Conservation (phyloP, 2,888 invertebrate species). For the Melangyna quadrimaculata region DNA sequence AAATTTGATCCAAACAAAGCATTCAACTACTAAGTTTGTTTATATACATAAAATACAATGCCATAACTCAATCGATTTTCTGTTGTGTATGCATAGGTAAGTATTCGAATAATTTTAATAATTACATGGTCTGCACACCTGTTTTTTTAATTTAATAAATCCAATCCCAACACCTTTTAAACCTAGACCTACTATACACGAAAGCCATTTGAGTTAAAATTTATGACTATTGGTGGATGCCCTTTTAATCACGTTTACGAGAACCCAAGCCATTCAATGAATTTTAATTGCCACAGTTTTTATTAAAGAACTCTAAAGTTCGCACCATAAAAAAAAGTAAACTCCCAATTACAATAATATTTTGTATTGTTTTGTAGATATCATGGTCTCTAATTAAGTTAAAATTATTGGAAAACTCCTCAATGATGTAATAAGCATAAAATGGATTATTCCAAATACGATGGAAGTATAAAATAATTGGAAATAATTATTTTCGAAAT, state of each 20-base stretch:
- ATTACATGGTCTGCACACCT: conserved; percentile 29
- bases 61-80: background rate
- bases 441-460: background rate
- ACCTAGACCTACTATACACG: background rate
- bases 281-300: conserved; percentile 43
- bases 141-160: conserved; percentile 19
- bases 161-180: background rate
- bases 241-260: conserved; percentile 44
- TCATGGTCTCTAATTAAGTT: background rate
- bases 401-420: background rate
- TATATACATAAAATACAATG: background rate
- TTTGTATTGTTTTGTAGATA: background rate
- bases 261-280: conserved; percentile 35
- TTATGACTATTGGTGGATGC: conserved; percentile 23
- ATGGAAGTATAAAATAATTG: background rate
- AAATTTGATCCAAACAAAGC: background rate
- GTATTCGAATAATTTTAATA: background rate
- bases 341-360: background rate
- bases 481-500: no score
- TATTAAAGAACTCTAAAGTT: background rate
- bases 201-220: conserved; percentile 22
- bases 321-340: background rate
- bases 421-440: background rate
- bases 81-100: no score
- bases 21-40: background rate